phyloP scores from a whole-genome alignment of 2,113 vertebrate genomes.

The Phycodurus eques region DNA sequence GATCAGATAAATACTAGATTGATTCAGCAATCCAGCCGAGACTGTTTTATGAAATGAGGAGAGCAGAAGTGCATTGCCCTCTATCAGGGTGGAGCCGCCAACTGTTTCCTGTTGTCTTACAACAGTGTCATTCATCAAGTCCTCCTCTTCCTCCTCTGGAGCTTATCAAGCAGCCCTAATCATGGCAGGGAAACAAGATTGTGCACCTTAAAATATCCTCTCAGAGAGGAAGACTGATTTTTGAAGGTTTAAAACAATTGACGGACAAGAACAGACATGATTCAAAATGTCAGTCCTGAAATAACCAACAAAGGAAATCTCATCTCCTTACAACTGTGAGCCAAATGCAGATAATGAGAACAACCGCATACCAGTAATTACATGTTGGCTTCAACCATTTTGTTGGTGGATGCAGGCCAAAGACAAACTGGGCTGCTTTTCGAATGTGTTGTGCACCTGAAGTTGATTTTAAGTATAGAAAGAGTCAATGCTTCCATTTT shows the following conservation, averaged over 20 bases:
- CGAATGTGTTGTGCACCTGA: neutral
- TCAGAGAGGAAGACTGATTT: conserved; percentile 35
- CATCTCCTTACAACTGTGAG: conserved; percentile 8
- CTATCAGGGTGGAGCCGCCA: conserved; percentile 43
- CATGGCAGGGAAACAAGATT: conserved; percentile 8
- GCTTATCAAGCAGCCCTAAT: conserved; percentile 16
- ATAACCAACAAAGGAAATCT: conserved; percentile 5
- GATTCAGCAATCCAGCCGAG: neutral
- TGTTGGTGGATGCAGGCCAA: conserved; percentile 28
- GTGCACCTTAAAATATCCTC: conserved; percentile 29
- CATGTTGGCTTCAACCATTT: conserved; percentile 28
- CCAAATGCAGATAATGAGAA: conserved; percentile 43
- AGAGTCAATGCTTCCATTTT: neutral
- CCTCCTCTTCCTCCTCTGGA: conserved; percentile 5
- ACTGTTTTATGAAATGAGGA: conserved; percentile 5
- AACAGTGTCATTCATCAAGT: conserved; percentile 19
- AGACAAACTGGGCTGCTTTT: conserved; percentile 11
- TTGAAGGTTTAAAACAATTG: neutral
- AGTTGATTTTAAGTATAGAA: neutral
- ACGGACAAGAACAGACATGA: neutral
- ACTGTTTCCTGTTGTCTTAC: conserved; percentile 47
- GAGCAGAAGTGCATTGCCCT: conserved; percentile 11
- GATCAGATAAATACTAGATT: neutral
- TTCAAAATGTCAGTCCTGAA: neutral
- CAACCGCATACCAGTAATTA: conserved; percentile 43